Conservation (phyloP, 2,888 invertebrate species). For the Amaurobius ferox region DNA sequence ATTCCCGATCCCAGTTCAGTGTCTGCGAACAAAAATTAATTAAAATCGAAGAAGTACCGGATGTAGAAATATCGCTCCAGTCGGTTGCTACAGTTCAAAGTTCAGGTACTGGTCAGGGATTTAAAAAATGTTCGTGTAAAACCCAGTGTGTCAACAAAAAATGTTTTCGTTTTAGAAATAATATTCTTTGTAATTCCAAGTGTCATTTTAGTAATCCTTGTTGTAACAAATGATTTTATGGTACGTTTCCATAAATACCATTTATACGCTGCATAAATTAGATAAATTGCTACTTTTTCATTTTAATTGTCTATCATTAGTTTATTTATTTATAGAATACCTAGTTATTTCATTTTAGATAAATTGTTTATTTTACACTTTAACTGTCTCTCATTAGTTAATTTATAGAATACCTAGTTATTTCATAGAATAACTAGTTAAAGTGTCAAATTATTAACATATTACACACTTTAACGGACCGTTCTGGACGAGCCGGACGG, state of each 20-base stretch:
- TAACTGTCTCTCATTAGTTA: too few relatives aligned
- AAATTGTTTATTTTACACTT: too few relatives aligned
- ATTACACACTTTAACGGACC: too few relatives aligned
- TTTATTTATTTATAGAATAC: too few relatives aligned
- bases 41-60: constrained; percentile 58
- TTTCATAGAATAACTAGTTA: too few relatives aligned
- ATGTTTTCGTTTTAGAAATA: constrained; percentile 38
- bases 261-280: constrained; percentile 59
- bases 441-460: too few relatives aligned
- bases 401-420: too few relatives aligned
- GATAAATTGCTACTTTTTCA: constrained; percentile 53
- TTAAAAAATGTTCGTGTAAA: constrained; percentile 62
- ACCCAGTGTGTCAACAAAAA: constrained; percentile 66
- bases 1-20: constrained; percentile 55
- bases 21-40: constrained; percentile 58
- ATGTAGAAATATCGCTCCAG: constrained; percentile 61
- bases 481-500: too few relatives aligned
- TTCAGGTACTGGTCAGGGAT: constrained; percentile 65
- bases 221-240: constrained; percentile 50
- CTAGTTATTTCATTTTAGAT: too few relatives aligned
- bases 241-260: constrained; percentile 55
- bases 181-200: too few relatives aligned
- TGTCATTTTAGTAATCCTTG: too few relatives aligned
- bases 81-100: constrained; percentile 63
- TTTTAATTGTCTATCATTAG: constrained; percentile 57